These are phyloP conservation scores for Apostichopus leukothele DNA, from an alignment of 53 echinoderm and acorn worm species.

Conservation along the genomic window DNA sequence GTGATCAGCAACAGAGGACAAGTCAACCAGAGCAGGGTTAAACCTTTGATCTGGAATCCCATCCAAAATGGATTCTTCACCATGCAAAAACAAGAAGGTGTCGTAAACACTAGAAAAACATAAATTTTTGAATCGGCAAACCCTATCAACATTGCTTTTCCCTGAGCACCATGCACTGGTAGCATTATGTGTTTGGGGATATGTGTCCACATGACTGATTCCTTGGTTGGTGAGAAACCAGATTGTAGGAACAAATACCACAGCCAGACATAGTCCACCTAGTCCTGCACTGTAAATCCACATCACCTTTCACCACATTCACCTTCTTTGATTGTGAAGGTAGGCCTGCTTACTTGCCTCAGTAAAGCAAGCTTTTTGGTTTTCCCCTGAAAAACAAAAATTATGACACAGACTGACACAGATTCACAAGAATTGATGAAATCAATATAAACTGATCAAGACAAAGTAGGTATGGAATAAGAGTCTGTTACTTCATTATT, in stretches of 20 bases:
- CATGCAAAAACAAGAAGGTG: slow-evolving; percentile 78
- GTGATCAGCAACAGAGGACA: slow-evolving; percentile 87
- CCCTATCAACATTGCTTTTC: slow-evolving; percentile 67
- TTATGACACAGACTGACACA: too few relatives aligned
- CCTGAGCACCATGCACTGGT: slow-evolving; percentile 83
- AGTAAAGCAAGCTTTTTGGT: too few relatives aligned
- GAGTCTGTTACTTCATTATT: too few relatives aligned
- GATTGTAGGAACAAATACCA: slow-evolving; percentile 7
- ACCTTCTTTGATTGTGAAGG: too few relatives aligned
- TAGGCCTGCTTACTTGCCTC: too few relatives aligned
- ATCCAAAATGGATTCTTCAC: slow-evolving; percentile 53
- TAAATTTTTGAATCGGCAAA: slow-evolving; percentile 83
- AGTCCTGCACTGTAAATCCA: neutral
- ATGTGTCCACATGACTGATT: neutral
- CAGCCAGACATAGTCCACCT: neutral
- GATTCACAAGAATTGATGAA: too few relatives aligned
- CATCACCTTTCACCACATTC: neutral
- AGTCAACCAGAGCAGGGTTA: slow-evolving; percentile 78
- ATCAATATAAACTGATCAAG: too few relatives aligned
- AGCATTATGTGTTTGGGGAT: slow-evolving; percentile 32
- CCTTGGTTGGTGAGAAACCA: slow-evolving; percentile 12
- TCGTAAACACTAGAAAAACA: slow-evolving; percentile 64
- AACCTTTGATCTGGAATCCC: slow-evolving; percentile 72
- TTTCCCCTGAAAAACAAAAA: too few relatives aligned
- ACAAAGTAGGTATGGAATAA: too few relatives aligned